Percentiles rank a stretch among this genome's conserved stretches.
phyloP scores from a whole-genome alignment of 2,113 vertebrate species.

The Varanus salvator region DNA sequence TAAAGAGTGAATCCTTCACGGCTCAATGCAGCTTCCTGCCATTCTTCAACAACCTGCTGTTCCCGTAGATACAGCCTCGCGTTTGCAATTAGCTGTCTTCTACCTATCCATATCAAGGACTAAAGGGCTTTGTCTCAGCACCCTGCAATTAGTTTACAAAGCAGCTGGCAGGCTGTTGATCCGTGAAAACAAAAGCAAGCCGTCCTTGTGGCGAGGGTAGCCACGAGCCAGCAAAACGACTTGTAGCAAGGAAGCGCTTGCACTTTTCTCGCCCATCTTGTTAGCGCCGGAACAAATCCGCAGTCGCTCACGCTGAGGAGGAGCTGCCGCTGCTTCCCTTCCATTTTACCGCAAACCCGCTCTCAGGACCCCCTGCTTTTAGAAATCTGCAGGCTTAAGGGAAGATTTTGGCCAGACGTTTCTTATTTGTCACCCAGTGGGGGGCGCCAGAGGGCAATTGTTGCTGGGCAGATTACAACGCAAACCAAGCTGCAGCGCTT shows the following conservation, averaged over 20 bases:
- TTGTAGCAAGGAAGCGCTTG: not conserved
- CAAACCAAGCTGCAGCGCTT: conserved; percentile 1
- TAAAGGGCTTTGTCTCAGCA: conserved; percentile 3
- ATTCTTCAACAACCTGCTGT: not conserved
- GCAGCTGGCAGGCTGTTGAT: not conserved
- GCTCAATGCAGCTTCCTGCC: not conserved
- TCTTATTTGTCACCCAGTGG: conserved; percentile 51
- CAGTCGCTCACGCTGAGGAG: not conserved
- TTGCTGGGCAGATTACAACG: conserved; percentile 62
- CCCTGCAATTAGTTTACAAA: conserved; percentile 7
- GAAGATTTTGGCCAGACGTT: not conserved
- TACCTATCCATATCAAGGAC: not conserved
- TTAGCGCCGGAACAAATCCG: not conserved
- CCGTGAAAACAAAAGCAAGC: not conserved
- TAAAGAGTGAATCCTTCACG: not conserved
- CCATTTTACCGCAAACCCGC: not conserved
- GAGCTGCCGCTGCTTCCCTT: not conserved
- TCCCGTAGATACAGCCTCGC: not conserved
- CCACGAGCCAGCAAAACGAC: not conserved
- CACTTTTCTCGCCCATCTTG: not conserved
- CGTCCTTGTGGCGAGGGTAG: not conserved
- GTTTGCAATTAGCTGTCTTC: conserved; percentile 9
- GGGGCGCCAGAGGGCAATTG: conserved; percentile 57
- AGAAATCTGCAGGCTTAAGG: not conserved
- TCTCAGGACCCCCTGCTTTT: not conserved